Evolutionary conservation across 2,113 vertebrate species (phyloP), one percentile per base, ranked within the genome.

Genomic region (Etheostoma spectabile): DNA sequence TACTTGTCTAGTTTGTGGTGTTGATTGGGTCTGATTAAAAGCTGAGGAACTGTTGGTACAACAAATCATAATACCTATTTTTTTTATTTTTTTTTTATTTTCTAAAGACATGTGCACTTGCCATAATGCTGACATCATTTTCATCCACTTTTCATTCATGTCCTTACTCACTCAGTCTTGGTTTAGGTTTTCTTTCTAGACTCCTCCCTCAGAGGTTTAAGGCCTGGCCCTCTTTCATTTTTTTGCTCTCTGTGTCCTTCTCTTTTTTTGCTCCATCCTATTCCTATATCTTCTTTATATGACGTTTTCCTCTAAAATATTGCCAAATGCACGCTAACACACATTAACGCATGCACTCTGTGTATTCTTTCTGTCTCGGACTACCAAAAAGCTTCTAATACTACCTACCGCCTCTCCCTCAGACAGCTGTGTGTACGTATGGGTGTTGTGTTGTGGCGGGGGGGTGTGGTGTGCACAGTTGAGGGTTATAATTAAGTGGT

Each of bases 401-500:
- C 77, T 35, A 27, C 84, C 80, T 82, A 80, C 77, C 45, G 5
- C 86, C 86, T 90, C 86, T 83, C 80, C 85, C 76, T 80, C 79
- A 67, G 81, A 84, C 93, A 93, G 91, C 89, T 93, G 88, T 90
- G 87, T 86, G 86, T 82, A 83, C 56, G 68, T 85, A 87, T 38
- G 74, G 74, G 80, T 90, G 85, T 88, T 89, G 79, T 87, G 74
- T 76, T 88, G 86, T 88, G 89, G 87, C 13, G 56, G 84, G 46
- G 53, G 84, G 85, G 78, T 78, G 88, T 83, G 82, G 83, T 80
- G 72, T 55, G 45, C 79, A 22, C 82, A 80, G 79, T 81, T 67
- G 18, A 83, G 83, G 87, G 90, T 83, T 93, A 79, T 93, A 94
- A 93, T 93, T 93, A 92, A 85, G 91, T 45, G 91, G 89, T 65